Conservation (phyloP, 2,888 invertebrate genomes). For the Leptinotarsa haldemani region DNA sequence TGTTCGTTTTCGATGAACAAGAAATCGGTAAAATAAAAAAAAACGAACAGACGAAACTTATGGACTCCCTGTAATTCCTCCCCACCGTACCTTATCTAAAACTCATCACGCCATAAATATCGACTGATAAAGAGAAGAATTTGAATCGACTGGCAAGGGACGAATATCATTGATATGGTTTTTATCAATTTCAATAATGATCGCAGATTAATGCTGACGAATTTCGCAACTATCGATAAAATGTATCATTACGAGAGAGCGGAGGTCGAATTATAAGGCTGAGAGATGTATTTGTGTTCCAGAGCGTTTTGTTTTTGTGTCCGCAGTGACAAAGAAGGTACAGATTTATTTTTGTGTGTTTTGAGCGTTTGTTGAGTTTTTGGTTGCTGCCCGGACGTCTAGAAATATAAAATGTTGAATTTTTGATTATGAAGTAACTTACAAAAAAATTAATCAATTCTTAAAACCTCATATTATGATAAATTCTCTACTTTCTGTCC, state of each 20-base stretch:
- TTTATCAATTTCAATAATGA: constrained; percentile 7
- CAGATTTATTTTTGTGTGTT: not conserved
- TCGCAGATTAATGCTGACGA: constrained; percentile 29
- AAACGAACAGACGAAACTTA: no score
- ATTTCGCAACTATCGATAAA: constrained; percentile 25
- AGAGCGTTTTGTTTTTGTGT: constrained; percentile 34
- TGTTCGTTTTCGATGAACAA: no score
- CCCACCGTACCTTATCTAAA: not conserved
- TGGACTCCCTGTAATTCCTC: not conserved
- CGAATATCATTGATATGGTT: not conserved
- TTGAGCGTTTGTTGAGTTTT: not conserved
- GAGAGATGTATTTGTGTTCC: constrained; percentile 36
- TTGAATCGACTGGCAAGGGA: not conserved
- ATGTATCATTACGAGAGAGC: constrained; percentile 1
- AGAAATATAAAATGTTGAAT: not conserved
- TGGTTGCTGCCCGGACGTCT: not conserved
- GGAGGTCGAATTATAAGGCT: constrained; percentile 15
- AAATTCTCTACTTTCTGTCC: no score
- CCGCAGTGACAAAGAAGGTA: constrained; percentile 27
- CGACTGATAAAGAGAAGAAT: not conserved
- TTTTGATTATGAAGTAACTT: not conserved
- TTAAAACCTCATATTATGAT: no score
- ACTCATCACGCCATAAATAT: not conserved
- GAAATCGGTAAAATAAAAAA: no score
- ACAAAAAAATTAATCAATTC: no score